Conservation (phyloP, 2,797 vertebrate genomes). For the Ctenochaetus hawaiiensis region DNA sequence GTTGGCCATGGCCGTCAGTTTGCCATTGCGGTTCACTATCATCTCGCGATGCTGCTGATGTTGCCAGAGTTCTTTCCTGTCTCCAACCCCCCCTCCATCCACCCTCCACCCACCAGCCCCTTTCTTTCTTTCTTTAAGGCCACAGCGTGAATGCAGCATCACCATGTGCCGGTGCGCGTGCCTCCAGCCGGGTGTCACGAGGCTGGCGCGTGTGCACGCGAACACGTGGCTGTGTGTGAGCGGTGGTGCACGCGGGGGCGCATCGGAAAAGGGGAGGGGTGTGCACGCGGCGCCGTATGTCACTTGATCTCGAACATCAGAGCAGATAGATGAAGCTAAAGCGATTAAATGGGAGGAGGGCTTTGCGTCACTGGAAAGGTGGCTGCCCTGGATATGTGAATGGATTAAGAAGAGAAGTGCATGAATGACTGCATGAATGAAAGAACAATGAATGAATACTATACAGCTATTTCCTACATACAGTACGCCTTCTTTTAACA, state of each 20-base stretch:
- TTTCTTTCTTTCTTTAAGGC: slow-evolving; percentile 26
- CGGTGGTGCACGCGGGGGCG: slow-evolving; percentile 15
- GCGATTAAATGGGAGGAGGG: slow-evolving; percentile 62
- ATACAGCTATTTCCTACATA: not conserved
- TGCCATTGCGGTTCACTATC: slow-evolving; percentile 17
- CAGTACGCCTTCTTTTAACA: not conserved
- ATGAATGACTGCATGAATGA: slow-evolving; percentile 63
- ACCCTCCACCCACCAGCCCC: too few species aligned
- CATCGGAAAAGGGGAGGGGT: slow-evolving; percentile 2
- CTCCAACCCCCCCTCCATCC: not conserved
- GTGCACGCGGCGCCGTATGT: slow-evolving; percentile 36
- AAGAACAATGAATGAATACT: slow-evolving; percentile 61
- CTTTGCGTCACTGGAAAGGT: slow-evolving; percentile 61
- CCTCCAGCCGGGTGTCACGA: slow-evolving; percentile 59
- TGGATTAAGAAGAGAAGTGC: slow-evolving; percentile 60
- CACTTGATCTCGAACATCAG: slow-evolving; percentile 67
- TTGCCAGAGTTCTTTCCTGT: not conserved
- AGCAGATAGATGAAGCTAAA: slow-evolving; percentile 67
- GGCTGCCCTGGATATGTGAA: slow-evolving; percentile 71
- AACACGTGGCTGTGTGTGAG: slow-evolving; percentile 30
- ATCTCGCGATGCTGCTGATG: slow-evolving; percentile 22
- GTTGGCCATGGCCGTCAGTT: not conserved
- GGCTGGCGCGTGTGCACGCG: slow-evolving; percentile 46
- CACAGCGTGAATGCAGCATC: slow-evolving; percentile 44
- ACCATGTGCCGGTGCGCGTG: slow-evolving; percentile 49